Conservation (phyloP, 2,113 vertebrate genomes). For the Neopipo cinnamomea region DNA sequence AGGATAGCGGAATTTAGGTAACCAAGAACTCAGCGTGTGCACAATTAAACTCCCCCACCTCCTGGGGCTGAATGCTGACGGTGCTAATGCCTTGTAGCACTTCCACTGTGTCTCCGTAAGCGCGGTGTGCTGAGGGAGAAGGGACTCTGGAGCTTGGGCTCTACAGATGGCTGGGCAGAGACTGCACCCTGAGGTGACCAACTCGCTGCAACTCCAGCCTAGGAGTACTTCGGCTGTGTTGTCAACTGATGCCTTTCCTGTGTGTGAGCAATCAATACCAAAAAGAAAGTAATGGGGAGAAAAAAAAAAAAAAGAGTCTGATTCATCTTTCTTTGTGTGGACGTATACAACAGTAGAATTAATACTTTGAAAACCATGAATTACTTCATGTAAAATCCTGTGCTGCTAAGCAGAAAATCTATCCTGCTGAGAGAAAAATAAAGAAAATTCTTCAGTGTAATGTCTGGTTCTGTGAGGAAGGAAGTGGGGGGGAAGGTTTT, state of each 20-base stretch:
- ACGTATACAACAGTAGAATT: background rate
- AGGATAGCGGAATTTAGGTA: background rate
- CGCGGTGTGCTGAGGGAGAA: background rate
- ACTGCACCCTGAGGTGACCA: background rate
- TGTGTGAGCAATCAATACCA: background rate
- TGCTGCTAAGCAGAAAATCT: slow-evolving; percentile 4
- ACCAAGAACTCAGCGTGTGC: background rate
- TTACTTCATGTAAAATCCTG: slow-evolving; percentile 11
- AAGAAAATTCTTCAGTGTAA: background rate
- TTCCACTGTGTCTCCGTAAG: background rate
- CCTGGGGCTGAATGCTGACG: background rate
- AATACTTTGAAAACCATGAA: slow-evolving; percentile 23
- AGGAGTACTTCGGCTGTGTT: background rate
- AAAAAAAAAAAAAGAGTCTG: background rate
- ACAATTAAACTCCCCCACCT: background rate
- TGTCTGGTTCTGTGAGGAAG: background rate
- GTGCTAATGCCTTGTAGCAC: background rate
- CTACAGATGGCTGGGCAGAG: background rate
- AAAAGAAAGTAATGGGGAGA: background rate
- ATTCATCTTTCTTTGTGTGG: background rate
- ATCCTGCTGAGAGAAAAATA: background rate
- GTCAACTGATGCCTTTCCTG: background rate
- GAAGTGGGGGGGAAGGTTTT: background rate
- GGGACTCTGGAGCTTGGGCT: background rate
- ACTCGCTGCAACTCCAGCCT: background rate